phyloP scores from a whole-genome alignment of 2,797 vertebrate species.

The Synanceia verrucosa region DNA sequence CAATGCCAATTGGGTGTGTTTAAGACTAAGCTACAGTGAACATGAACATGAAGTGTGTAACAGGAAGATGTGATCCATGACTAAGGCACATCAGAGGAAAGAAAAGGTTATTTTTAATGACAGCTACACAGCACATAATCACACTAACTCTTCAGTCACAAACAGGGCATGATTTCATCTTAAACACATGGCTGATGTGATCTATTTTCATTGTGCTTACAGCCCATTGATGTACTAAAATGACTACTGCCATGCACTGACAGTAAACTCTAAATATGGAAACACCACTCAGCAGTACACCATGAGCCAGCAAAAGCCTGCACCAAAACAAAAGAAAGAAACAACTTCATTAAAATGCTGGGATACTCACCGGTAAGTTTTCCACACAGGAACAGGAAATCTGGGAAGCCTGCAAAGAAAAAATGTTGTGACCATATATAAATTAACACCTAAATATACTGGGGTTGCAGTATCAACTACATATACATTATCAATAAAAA shows the following conservation, averaged over 20 bases:
- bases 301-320: conserved; percentile 47
- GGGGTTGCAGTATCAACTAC: background rate
- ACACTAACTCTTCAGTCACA: conserved; percentile 31
- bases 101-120: conserved; percentile 35
- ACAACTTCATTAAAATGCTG: conserved; percentile 27
- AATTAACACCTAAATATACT: conserved; percentile 3
- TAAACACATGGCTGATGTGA: conserved; percentile 36
- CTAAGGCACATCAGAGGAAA: conserved; percentile 14
- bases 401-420: conserved; percentile 68
- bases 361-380: conserved; percentile 74
- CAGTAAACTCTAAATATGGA: conserved; percentile 59
- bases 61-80: conserved; percentile 7
- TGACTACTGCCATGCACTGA: conserved; percentile 40
- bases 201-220: conserved; percentile 49
- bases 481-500: too few relatives aligned
- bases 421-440: conserved; percentile 30
- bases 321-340: conserved; percentile 61
- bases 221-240: conserved; percentile 43
- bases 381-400: conserved; percentile 72
- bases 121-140: conserved; percentile 22
- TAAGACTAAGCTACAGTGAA: conserved; percentile 30
- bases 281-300: conserved; percentile 28
- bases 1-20: conserved; percentile 72
- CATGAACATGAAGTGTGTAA: conserved; percentile 16
- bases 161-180: conserved; percentile 59